Percentiles rank a stretch among this genome's conserved stretches.
Conservation (phyloP, 1,140 invertebrate genomes). For the Drosophila athabasca region DNA sequence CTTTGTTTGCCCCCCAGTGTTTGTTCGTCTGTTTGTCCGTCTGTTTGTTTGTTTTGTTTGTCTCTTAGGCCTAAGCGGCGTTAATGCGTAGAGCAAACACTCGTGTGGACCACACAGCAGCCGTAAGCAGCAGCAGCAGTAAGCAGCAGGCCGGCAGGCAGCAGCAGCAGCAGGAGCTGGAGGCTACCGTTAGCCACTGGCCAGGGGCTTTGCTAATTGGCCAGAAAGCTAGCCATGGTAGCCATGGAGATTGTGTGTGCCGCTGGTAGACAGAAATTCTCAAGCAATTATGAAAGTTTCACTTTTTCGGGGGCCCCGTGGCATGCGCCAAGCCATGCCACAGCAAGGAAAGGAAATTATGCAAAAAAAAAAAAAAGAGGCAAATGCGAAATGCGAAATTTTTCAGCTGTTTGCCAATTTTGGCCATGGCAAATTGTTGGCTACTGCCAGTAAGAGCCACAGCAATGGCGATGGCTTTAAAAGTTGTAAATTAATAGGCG, state of each 20-base stretch:
- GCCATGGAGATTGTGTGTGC: slow-evolving; percentile 45
- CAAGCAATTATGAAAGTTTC: slow-evolving; percentile 70
- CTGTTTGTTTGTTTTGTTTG: slow-evolving; percentile 37
- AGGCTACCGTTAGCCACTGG: slow-evolving; percentile 62
- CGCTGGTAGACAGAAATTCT: slow-evolving; percentile 63
- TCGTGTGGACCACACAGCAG: slow-evolving; percentile 54
- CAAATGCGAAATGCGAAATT: slow-evolving; percentile 54
- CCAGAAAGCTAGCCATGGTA: slow-evolving; percentile 53
- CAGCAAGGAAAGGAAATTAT: slow-evolving; percentile 58
- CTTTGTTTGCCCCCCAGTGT: slow-evolving; percentile 40
- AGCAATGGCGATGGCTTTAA: slow-evolving; percentile 53
- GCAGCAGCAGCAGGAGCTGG: slow-evolving; percentile 8
- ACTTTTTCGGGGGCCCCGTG: slow-evolving; percentile 61
- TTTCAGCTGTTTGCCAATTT: slow-evolving; percentile 69
- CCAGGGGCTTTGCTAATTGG: slow-evolving; percentile 67
- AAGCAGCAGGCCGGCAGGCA: slow-evolving; percentile 12
- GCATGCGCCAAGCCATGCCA: slow-evolving; percentile 50
- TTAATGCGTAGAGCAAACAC: slow-evolving; percentile 69
- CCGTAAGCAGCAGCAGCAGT: slow-evolving; percentile 12
- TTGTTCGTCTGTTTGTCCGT: slow-evolving; percentile 1
- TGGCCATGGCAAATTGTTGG: slow-evolving; percentile 60
- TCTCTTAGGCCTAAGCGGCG: slow-evolving; percentile 58
- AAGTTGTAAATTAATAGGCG: slow-evolving; percentile 81
- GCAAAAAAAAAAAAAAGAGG: slow-evolving; percentile 59
- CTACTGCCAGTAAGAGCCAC: slow-evolving; percentile 16